These are phyloP conservation scores for Tachuris rubrigastra DNA, from an alignment of 2,113 vertebrate genomes.

Conservation along the genomic window DNA sequence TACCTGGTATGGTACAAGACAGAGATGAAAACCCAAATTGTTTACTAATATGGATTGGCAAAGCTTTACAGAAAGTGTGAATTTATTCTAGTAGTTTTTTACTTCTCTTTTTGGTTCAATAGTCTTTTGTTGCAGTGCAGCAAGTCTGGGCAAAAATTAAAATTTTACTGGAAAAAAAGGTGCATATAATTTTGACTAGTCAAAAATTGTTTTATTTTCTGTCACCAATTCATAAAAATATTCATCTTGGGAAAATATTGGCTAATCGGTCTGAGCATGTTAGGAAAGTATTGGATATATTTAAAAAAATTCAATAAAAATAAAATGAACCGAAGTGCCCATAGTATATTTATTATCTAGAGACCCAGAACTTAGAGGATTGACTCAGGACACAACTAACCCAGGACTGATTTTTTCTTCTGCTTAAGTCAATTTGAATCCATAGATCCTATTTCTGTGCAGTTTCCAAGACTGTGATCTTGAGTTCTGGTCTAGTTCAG, in stretches of 20 bases:
- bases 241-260: background rate
- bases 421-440: background rate
- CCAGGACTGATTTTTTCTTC: background rate
- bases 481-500: background rate
- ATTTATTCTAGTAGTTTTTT: background rate
- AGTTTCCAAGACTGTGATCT: background rate
- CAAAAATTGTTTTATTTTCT: background rate
- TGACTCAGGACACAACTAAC: background rate
- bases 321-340: background rate
- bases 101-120: background rate
- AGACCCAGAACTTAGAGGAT: background rate
- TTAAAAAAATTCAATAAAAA: fast-evolving
- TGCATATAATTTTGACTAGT: background rate
- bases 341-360: background rate
- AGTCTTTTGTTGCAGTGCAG: background rate
- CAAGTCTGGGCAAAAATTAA: background rate
- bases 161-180: background rate
- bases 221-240: background rate
- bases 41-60: background rate
- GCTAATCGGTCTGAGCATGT: background rate
- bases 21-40: background rate
- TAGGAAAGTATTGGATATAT: background rate
- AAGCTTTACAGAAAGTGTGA: background rate
- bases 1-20: background rate
- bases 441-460: background rate